Conservation (phyloP, 2,797 vertebrate species). For the Buceros bicornis region DNA sequence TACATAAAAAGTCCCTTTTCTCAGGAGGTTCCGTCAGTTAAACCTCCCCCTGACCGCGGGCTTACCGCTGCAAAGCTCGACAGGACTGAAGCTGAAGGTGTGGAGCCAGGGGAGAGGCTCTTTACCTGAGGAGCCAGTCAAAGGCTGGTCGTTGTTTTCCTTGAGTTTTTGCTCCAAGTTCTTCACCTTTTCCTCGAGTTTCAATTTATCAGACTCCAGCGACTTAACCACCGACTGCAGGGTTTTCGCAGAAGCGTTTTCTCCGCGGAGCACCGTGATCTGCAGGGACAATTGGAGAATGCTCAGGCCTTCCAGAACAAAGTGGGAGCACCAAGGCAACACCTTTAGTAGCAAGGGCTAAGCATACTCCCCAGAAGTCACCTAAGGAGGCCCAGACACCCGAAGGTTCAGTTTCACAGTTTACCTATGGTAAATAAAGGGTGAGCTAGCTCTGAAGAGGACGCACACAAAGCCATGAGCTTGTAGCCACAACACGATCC, state of each 20-base stretch:
- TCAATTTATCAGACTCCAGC: constrained; percentile 90
- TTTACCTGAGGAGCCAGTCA: constrained; percentile 83
- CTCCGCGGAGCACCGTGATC: constrained; percentile 90
- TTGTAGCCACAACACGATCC: background rate
- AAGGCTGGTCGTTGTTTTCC: constrained; percentile 81
- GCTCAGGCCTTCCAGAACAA: background rate
- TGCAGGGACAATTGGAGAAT: constrained; percentile 57
- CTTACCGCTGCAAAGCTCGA: background rate
- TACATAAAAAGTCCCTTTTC: no score
- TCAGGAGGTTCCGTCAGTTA: background rate
- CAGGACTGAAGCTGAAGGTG: background rate
- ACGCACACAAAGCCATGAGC: background rate
- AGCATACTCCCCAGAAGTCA: background rate
- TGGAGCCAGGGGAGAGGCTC: background rate
- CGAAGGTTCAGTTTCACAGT: background rate
- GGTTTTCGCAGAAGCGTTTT: constrained; percentile 90
- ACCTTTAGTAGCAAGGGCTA: background rate
- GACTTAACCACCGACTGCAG: constrained; percentile 90
- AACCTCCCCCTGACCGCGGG: background rate
- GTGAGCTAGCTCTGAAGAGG: background rate
- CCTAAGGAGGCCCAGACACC: background rate
- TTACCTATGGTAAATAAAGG: background rate
- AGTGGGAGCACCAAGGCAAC: background rate
- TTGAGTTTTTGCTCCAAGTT: constrained; percentile 90
- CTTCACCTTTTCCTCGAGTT: constrained; percentile 89